A percentile compares a stretch with the other conserved stretches of the same genome.
Evolutionary conservation across 1,140 invertebrate genomes (phyloP).

Genomic region (Orchesella cincta): DNA sequence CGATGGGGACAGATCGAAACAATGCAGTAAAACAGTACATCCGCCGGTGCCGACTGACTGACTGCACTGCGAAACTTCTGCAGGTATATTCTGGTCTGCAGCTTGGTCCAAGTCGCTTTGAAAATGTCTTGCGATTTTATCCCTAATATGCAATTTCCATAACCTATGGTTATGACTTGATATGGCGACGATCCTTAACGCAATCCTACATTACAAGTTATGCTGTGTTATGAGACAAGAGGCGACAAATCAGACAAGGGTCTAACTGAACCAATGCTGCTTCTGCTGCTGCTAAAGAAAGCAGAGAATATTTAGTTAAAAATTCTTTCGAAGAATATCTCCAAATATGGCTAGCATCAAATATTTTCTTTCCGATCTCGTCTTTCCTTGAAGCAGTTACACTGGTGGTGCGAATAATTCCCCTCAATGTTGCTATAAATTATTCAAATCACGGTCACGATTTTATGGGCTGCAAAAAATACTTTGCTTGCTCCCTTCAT

Average conservation of each 20-base stretch:
- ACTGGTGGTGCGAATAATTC: conserved; percentile 25
- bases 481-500: background rate
- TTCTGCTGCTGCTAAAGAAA: too few species aligned
- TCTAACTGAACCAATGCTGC: too few species aligned
- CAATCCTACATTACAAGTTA: too few species aligned
- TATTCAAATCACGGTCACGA: conserved; percentile 47
- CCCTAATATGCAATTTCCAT: conserved; percentile 24
- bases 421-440: conserved; percentile 36
- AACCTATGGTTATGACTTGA: conserved; percentile 5
- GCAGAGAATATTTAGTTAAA: too few species aligned
- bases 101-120: background rate
- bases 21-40: background rate
- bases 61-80: background rate
- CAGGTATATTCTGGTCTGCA: too few species aligned
- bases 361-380: background rate
- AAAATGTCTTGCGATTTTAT: background rate
- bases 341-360: too few species aligned
- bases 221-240: too few species aligned
- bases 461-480: conserved; percentile 36
- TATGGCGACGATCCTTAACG: too few species aligned
- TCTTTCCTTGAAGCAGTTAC: background rate
- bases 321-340: too few species aligned
- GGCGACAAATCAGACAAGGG: too few species aligned
- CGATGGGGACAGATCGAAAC: background rate
- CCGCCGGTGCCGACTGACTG: too few species aligned